Conservation (phyloP, 2,888 invertebrate species). For the Poecilus cupreus region DNA sequence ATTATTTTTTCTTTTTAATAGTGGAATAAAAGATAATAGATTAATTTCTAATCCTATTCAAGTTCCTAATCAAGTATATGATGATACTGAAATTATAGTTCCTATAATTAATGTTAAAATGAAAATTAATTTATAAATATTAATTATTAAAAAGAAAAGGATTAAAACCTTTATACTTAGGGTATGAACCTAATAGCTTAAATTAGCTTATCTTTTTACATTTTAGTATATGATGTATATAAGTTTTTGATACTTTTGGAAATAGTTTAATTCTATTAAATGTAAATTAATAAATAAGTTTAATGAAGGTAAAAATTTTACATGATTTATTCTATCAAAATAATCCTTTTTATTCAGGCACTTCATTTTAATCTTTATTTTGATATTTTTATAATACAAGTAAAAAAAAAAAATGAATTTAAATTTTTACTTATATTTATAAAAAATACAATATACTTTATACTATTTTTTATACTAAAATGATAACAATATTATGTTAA, state of each 20-base stretch:
- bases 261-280: conserved; percentile 79
- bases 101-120: conserved; percentile 73
- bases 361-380: conserved; percentile 65
- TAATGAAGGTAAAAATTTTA: conserved; percentile 71
- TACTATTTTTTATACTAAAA: neutral
- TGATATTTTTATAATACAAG: conserved; percentile 5
- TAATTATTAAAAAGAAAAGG: conserved; percentile 75
- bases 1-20: conserved; percentile 75
- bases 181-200: conserved; percentile 74
- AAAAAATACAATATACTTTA: neutral
- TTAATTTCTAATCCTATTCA: conserved; percentile 81
- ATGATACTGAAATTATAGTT: conserved; percentile 74
- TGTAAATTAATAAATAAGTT: too few relatives aligned
- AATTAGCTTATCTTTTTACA: conserved; percentile 77
- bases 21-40: conserved; percentile 77
- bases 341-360: conserved; percentile 78
- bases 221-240: conserved; percentile 79
- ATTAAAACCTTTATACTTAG: conserved; percentile 72
- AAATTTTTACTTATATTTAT: neutral
- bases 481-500: neutral
- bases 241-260: conserved; percentile 78
- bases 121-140: conserved; percentile 75
- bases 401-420: neutral
- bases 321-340: conserved; percentile 79
- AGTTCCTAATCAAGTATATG: conserved; percentile 72